phyloP scores from a whole-genome alignment of 2,888 invertebrate genomes.

The Sialis lutaria region DNA sequence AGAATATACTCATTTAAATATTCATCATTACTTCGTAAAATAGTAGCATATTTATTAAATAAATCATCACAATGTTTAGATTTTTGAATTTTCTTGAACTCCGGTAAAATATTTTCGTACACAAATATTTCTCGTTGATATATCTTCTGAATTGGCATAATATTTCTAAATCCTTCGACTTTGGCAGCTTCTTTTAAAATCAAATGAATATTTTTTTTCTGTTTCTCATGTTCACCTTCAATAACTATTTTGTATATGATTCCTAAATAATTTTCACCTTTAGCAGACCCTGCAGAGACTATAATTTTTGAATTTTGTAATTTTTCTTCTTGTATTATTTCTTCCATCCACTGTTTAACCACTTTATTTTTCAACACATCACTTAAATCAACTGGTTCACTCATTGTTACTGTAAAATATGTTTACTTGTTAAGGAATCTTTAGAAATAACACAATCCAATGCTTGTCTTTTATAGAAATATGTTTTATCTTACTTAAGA shows the following conservation, averaged over 20 bases:
- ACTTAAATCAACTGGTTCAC: too few relatives aligned
- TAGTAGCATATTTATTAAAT: neutral
- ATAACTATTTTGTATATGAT: neutral
- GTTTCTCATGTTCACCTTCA: neutral
- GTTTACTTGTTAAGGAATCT: too few relatives aligned
- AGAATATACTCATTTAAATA: conserved; percentile 12
- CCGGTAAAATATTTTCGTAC: conserved; percentile 2
- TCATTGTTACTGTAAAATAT: too few relatives aligned
- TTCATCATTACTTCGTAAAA: neutral
- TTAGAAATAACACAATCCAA: too few relatives aligned
- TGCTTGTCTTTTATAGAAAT: too few relatives aligned
- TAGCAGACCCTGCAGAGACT: neutral
- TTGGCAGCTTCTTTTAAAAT: neutral
- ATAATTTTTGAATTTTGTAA: neutral
- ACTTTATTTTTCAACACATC: too few relatives aligned
- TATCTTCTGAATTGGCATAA: neutral
- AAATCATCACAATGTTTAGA: neutral
- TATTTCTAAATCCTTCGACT: neutral
- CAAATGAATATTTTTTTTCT: neutral
- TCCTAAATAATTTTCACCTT: conserved; percentile 4
- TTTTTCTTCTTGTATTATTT: too few relatives aligned
- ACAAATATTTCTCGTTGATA: conserved; percentile 2
- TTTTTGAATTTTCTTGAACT: conserved; percentile 1
- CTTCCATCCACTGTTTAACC: too few relatives aligned
- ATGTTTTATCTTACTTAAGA: too few relatives aligned